phyloP scores from a whole-genome alignment of 2,797 vertebrate genomes.

The Cyprinella venusta region DNA sequence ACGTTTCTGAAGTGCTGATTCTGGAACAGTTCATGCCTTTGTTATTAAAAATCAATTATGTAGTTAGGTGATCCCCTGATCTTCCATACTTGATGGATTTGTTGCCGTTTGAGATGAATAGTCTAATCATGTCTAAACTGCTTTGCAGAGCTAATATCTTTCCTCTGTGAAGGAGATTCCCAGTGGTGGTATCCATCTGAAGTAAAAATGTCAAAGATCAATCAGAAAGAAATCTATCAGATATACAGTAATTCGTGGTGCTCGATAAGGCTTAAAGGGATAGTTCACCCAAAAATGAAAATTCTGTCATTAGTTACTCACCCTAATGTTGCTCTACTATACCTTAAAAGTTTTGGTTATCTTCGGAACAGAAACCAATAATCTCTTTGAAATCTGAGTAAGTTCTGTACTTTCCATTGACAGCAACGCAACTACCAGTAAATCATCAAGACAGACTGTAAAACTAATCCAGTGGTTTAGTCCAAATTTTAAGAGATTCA shows the following conservation, averaged over 20 bases:
- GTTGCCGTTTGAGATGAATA: background rate
- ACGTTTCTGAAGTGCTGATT: constrained; percentile 5
- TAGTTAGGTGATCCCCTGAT: constrained; percentile 5
- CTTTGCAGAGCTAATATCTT: background rate
- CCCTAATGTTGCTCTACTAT: no score
- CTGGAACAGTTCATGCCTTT: constrained; percentile 1
- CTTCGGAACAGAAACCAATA: no score
- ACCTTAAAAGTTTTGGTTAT: no score
- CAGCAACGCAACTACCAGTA: no score
- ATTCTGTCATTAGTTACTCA: no score
- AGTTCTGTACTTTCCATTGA: no score
- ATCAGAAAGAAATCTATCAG: constrained; percentile 11
- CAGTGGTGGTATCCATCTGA: background rate
- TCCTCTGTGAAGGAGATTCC: background rate
- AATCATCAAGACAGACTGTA: no score
- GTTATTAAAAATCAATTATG: constrained; percentile 33
- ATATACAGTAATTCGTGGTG: background rate
- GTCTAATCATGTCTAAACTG: constrained; percentile 10
- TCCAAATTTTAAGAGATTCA: no score
- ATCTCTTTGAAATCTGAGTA: no score
- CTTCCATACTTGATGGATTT: background rate
- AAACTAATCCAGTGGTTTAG: no score
- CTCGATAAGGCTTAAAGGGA: background rate
- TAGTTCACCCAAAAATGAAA: no score
- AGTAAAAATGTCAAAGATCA: constrained; percentile 2